Percentiles rank a stretch among this genome's conserved stretches.
These are phyloP conservation scores for Actenoides lindsayi DNA, from an alignment of 2,113 vertebrate genomes.

Conservation along the genomic window DNA sequence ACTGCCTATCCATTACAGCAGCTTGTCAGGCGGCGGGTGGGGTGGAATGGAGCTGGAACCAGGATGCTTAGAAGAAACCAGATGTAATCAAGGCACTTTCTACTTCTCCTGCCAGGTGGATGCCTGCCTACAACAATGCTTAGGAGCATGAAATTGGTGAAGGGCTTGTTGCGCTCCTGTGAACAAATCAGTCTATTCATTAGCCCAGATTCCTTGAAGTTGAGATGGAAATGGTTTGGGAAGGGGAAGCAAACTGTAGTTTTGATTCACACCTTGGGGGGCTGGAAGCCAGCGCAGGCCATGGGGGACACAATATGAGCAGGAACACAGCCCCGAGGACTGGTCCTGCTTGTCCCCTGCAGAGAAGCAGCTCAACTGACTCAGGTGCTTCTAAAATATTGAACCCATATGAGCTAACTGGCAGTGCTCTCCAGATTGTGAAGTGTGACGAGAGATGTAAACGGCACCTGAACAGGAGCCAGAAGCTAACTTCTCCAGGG, in stretches of 20 bases:
- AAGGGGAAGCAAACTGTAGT: not conserved
- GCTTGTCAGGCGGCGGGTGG: slow-evolving; percentile 26
- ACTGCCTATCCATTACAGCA: slow-evolving; percentile 62
- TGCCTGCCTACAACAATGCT: not conserved
- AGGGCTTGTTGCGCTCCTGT: not conserved
- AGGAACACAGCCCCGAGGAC: not conserved
- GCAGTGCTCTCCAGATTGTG: not conserved
- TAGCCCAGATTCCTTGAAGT: not conserved
- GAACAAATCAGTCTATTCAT: not conserved
- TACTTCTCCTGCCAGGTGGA: not conserved
- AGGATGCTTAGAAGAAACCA: not conserved
- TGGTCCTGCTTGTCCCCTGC: not conserved
- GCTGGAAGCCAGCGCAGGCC: not conserved
- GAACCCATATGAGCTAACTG: not conserved
- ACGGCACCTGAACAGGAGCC: not conserved
- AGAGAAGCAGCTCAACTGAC: not conserved
- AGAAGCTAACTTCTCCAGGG: not conserved
- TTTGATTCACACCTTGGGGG: not conserved
- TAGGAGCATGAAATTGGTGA: accelerated
- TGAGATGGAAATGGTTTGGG: not conserved
- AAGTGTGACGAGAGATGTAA: not conserved
- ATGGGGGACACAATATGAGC: not conserved
- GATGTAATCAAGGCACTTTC: accelerated
- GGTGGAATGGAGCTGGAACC: not conserved
- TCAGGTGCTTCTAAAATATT: accelerated